These are phyloP conservation scores for Ctenochaetus hawaiiensis DNA, from an alignment of 2,797 vertebrate genomes.

Conservation along the genomic window DNA sequence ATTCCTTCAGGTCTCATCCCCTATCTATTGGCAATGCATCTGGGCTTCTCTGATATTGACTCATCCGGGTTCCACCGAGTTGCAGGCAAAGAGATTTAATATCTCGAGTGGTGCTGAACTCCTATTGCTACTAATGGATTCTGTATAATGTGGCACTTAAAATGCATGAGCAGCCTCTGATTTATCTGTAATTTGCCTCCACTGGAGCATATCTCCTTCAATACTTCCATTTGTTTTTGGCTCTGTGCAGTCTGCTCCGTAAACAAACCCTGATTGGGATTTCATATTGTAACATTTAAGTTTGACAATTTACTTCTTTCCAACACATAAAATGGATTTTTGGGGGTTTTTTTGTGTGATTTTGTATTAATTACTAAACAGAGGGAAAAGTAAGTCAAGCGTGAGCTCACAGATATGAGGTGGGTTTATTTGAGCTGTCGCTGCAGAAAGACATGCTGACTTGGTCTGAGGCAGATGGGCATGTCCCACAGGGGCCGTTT, in stretches of 20 bases:
- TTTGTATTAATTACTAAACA: constrained; percentile 59
- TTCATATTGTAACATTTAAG: constrained; percentile 57
- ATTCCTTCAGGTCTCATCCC: constrained; percentile 45
- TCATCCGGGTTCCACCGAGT: constrained; percentile 64
- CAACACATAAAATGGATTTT: constrained; percentile 38
- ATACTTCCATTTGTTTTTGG: constrained; percentile 71
- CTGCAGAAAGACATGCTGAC: constrained; percentile 72
- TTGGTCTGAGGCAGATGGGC: constrained; percentile 75
- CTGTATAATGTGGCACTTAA: constrained; percentile 84
- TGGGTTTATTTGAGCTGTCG: constrained; percentile 60
- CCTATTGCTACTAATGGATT: constrained; percentile 81
- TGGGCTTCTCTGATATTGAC: constrained; percentile 66
- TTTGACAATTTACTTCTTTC: constrained; percentile 49
- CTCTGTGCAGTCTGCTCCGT: constrained; percentile 42
- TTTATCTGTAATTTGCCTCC: constrained; percentile 83
- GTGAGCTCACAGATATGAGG: constrained; percentile 38
- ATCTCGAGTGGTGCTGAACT: constrained; percentile 77
- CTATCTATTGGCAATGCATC: constrained; percentile 56
- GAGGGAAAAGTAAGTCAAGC: constrained; percentile 46
- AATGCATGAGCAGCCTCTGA: constrained; percentile 82
- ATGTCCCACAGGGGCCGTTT: constrained; percentile 70
- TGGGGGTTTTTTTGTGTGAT: constrained; percentile 25
- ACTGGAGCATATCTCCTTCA: constrained; percentile 74
- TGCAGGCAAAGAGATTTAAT: constrained; percentile 80
- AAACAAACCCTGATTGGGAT: constrained; percentile 60